These are phyloP conservation scores for Xiphophorus hellerii DNA, from an alignment of 2,113 vertebrate species.

Conservation along the genomic window DNA sequence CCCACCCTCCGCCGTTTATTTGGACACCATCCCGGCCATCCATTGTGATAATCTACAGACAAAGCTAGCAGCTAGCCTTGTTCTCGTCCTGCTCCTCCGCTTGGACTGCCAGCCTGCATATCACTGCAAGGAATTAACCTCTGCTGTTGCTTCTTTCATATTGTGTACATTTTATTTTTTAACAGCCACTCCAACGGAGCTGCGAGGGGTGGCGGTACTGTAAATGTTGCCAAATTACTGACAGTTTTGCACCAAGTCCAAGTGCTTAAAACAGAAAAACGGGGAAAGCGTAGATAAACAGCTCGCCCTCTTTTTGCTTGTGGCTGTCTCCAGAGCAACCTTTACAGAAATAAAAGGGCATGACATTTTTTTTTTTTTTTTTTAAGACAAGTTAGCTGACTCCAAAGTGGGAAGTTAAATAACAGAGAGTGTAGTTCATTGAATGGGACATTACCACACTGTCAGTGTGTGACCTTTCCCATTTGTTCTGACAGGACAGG, in stretches of 20 bases:
- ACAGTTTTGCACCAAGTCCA: slow-evolving; percentile 39
- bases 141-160: slow-evolving; percentile 40
- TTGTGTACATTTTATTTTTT: slow-evolving; percentile 31
- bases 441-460: slow-evolving; percentile 58
- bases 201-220: slow-evolving; percentile 4
- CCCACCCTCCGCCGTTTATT: slow-evolving; percentile 48
- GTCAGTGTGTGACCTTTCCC: slow-evolving; percentile 70
- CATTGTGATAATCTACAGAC: slow-evolving; percentile 65
- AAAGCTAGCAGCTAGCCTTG: slow-evolving; percentile 59
- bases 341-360: slow-evolving; percentile 64
- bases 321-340: slow-evolving; percentile 50
- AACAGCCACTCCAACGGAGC: slow-evolving; percentile 27
- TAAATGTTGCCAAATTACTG: slow-evolving; percentile 61
- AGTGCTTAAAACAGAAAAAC: slow-evolving; percentile 31
- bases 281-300: slow-evolving; percentile 44
- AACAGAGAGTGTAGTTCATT: slow-evolving; percentile 53
- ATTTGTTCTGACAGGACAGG: slow-evolving; percentile 56
- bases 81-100: slow-evolving; percentile 53
- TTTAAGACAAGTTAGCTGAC: slow-evolving; percentile 49
- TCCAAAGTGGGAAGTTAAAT: slow-evolving; percentile 51
- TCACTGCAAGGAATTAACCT: slow-evolving; percentile 62
- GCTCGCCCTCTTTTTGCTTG: slow-evolving; percentile 36
- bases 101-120: slow-evolving; percentile 53
- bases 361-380: slow-evolving; percentile 52
- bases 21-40: slow-evolving; percentile 64